Evolutionary conservation across 92 coral and sea anemone genomes (phyloP).

Genomic region (Parazoanthus swiftii): DNA sequence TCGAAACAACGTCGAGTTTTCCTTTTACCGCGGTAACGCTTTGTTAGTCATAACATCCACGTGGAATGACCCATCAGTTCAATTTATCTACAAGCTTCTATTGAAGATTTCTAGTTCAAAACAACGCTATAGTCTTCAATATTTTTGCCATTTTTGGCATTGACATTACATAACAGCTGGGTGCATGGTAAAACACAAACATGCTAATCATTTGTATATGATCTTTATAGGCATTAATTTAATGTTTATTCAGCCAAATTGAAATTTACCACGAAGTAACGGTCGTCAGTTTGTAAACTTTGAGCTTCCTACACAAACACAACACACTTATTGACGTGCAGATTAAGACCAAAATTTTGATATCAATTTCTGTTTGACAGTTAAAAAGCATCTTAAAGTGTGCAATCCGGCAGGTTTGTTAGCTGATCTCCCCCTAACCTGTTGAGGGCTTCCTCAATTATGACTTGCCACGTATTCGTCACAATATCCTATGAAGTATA

Average conservation of each 20-base stretch:
- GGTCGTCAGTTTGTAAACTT: not conserved
- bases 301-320: not conserved
- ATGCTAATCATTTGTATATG: not conserved
- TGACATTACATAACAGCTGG: not conserved
- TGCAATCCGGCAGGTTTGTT: constrained; percentile 22
- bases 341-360: not conserved
- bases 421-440: not conserved
- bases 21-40: too few relatives aligned
- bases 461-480: not conserved
- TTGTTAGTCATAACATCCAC: too few relatives aligned
- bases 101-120: too few relatives aligned
- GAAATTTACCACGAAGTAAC: too few relatives aligned
- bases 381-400: not conserved
- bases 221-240: not conserved
- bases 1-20: too few relatives aligned
- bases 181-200: not conserved
- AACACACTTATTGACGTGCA: not conserved
- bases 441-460: constrained; percentile 7
- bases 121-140: not conserved
- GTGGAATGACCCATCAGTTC: too few relatives aligned
- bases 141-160: not conserved
- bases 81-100: too few relatives aligned
- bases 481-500: not conserved
- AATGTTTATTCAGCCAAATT: not conserved
- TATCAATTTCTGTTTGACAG: not conserved